Evolutionary conservation across 2,797 vertebrate genomes (phyloP), one percentile per base, ranked within the genome.

Genomic region (Protosalanx chinensis): DNA sequence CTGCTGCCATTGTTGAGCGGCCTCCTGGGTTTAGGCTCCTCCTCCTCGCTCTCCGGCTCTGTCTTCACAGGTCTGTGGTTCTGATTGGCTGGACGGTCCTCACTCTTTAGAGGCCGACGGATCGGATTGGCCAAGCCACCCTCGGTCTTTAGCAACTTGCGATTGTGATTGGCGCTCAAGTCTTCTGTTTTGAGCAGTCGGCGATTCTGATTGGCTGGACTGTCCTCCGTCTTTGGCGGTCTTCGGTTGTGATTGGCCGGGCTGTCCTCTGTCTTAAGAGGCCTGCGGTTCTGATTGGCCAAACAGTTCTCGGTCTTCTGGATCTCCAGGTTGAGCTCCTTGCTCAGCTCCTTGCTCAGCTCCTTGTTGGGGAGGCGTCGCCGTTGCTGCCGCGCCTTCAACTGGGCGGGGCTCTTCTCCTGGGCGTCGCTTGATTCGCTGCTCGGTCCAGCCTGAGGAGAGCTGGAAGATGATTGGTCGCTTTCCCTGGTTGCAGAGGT

Each of bases 291-390:
- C 75, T 89, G 86, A 76, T 92, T 92, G 81, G 92, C 91, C 65
- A 94, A 85, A 83, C 90, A 89, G 74, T 92, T 95, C 84, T 96
- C 95, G 0, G 90, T 93, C 86, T 94, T 96, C 74, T 91, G 90
- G 84, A 93, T 91, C 85, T 98, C 96, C 78, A 94, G 95, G 85
- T 93, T 96, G 68, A 95, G 92, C 83, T 94, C 93, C 80, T 95
- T 95, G 85, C 94, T 94, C 76, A 95, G 89, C 84, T 97, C 96
- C 77, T 95, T 96, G 88, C 93, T 95, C 76, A 91, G 88, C 88
- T 97, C 96, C 68, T 95, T 97, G 88, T 92, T 95, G 62, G 92
- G 88, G 27, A 95, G 90, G 66, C 93, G 90, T 49, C 92, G 84
- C 66, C 94, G 92, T 66, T 93, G 92, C 68, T 93, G 94, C 75